Conservation (phyloP, 2,113 vertebrate species). For the Choloepus hoffmanni region DNA sequence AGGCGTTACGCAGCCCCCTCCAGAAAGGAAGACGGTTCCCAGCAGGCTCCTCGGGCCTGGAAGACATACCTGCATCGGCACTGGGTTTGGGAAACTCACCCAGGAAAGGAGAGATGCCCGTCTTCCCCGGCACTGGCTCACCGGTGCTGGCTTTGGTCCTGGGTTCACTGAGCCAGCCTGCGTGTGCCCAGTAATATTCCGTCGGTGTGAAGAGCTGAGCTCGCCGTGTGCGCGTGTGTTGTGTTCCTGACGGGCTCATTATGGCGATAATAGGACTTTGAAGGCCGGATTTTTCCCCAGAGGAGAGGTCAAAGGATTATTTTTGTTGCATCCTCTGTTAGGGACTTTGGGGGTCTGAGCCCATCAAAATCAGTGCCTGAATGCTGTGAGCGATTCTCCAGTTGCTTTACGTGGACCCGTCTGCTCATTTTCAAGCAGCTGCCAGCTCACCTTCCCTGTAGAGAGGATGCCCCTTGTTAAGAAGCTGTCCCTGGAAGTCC, state of each 20-base stretch:
- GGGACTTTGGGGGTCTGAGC: neutral
- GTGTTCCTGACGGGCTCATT: rapidly evolving
- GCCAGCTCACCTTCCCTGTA: neutral
- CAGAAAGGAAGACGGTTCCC: conserved; percentile 37
- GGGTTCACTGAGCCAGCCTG: neutral
- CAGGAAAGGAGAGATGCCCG: rapidly evolving
- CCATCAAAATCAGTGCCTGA: neutral
- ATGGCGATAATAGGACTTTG: rapidly evolving
- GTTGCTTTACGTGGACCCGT: neutral
- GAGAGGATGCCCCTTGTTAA: neutral
- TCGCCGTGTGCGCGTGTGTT: rapidly evolving
- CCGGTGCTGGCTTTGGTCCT: neutral
- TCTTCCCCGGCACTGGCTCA: neutral
- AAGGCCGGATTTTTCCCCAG: neutral
- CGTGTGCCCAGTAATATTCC: rapidly evolving
- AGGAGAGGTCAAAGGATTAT: neutral
- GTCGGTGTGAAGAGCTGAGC: rapidly evolving
- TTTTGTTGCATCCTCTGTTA: neutral
- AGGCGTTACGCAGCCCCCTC: neutral
- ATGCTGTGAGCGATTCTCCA: rapidly evolving
- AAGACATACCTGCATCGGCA: neutral
- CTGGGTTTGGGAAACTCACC: rapidly evolving
- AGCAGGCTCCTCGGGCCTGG: neutral
- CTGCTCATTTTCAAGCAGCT: neutral
- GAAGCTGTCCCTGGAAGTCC: neutral